Evolutionary conservation across 2,888 invertebrate genomes (phyloP).

Genomic region (Lochmaea capreae): DNA sequence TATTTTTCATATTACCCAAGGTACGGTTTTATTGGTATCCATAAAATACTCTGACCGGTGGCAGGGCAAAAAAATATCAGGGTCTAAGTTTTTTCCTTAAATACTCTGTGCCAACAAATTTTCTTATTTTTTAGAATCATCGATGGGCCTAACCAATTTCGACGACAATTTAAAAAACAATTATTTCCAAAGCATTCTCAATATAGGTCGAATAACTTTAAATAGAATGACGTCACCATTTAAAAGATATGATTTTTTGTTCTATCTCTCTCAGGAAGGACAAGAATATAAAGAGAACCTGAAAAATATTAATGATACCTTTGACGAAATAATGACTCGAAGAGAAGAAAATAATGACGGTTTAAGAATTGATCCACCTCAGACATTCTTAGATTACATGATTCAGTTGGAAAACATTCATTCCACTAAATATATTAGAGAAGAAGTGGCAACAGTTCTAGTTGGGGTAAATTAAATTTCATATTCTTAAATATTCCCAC

Average conservation of each 20-base stretch:
- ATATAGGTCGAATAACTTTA: slow-evolving; percentile 55
- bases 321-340: slow-evolving; percentile 24
- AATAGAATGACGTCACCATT: slow-evolving; percentile 62
- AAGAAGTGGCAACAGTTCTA: slow-evolving; percentile 35
- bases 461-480: slow-evolving; percentile 26
- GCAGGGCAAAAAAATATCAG: too few relatives aligned
- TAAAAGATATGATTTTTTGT: slow-evolving; percentile 66
- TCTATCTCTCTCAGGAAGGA: slow-evolving; percentile 70
- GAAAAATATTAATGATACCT: slow-evolving; percentile 20
- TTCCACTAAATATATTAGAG: slow-evolving; percentile 18
- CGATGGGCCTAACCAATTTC: slow-evolving; percentile 83
- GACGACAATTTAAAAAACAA: slow-evolving; percentile 75
- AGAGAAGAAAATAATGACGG: slow-evolving; percentile 9
- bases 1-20: neutral
- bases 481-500: neutral
- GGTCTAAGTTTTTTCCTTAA: too few relatives aligned
- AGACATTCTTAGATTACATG: slow-evolving; percentile 26
- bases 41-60: neutral
- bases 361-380: neutral
- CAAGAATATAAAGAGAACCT: slow-evolving; percentile 65
- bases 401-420: neutral
- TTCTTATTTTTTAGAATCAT: slow-evolving; percentile 73
- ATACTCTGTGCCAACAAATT: neutral
- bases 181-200: slow-evolving; percentile 78
- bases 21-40: neutral